phyloP scores from a whole-genome alignment of 2,113 vertebrate species.

The Pterocles orientalis region DNA sequence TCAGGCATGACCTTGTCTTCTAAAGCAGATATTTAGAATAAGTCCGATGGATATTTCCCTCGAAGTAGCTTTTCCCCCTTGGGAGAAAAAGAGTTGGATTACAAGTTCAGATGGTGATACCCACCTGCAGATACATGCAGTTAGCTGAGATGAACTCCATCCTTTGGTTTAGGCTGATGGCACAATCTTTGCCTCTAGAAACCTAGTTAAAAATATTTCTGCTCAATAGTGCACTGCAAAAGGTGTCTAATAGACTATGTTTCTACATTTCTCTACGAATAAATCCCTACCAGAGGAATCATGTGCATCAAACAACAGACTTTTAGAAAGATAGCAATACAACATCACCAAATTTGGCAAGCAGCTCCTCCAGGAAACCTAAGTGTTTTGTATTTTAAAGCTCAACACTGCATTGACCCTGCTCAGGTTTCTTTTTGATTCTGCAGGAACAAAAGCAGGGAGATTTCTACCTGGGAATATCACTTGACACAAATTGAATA shows the following conservation, averaged over 20 bases:
- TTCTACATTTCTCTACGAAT: not conserved
- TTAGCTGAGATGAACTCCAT: not conserved
- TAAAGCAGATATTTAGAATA: not conserved
- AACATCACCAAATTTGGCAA: not conserved
- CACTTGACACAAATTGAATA: not conserved
- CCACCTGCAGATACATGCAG: not conserved
- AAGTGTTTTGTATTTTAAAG: not conserved
- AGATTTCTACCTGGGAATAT: slow-evolving; percentile 29
- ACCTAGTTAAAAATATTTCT: not conserved
- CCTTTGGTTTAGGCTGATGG: not conserved
- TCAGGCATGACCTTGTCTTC: not conserved
- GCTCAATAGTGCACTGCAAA: not conserved
- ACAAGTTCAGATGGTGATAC: not conserved
- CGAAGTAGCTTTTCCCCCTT: not conserved
- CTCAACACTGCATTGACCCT: not conserved
- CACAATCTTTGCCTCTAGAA: not conserved
- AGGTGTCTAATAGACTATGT: not conserved
- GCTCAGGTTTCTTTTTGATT: not conserved
- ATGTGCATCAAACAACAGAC: not conserved
- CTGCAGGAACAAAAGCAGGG: not conserved
- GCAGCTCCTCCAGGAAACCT: not conserved
- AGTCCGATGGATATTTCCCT: not conserved
- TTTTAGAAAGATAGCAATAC: not conserved
- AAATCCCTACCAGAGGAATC: not conserved
- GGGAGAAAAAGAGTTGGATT: not conserved